Evolutionary conservation across 2,888 invertebrate species (phyloP).

Genomic region (Caenorhabditis angaria): DNA sequence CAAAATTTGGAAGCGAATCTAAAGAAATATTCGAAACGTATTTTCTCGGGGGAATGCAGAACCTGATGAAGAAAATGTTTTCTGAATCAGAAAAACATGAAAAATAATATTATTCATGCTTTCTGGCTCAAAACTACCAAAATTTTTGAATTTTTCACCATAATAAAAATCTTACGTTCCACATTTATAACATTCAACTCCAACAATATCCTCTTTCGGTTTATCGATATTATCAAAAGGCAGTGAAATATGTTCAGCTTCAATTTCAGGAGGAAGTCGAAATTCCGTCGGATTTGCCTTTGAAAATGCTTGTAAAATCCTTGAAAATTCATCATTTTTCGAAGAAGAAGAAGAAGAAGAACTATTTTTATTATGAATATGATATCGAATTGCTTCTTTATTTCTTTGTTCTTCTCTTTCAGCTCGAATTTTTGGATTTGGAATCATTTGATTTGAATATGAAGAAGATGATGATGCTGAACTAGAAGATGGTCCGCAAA

Average conservation of each 20-base stretch:
- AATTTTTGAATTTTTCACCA: no score
- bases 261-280: background rate
- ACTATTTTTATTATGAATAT: background rate
- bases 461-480: background rate
- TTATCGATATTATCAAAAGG: constrained; percentile 10
- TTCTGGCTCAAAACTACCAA: no score
- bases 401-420: constrained; percentile 8
- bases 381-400: constrained; percentile 5
- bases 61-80: no score
- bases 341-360: background rate
- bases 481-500: no score
- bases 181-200: background rate
- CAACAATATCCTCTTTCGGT: background rate
- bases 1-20: no score
- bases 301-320: background rate
- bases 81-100: no score
- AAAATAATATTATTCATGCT: no score
- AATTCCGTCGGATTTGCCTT: constrained; percentile 1
- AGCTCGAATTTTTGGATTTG: background rate
- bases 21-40: no score
- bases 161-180: background rate
- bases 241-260: background rate
- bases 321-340: background rate
- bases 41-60: no score
- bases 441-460: background rate